Conservation (phyloP, 1,140 invertebrate species). For the Aradophagus sp. region DNA sequence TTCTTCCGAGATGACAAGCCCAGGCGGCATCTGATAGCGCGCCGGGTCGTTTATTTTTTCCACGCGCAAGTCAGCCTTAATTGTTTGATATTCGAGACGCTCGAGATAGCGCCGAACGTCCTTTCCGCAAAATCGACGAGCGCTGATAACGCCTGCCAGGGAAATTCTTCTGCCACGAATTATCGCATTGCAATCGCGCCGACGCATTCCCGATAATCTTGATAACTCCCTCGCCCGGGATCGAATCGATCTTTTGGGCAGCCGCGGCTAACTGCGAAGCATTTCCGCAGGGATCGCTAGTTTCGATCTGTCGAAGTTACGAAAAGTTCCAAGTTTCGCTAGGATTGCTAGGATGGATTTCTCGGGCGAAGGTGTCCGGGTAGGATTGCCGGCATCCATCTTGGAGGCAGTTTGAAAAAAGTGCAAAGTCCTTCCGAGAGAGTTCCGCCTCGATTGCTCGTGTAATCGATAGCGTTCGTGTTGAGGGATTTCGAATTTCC, state of each 20-base stretch:
- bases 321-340: too few species aligned
- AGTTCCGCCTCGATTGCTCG: too few species aligned
- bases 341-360: too few species aligned
- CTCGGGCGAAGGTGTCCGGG: too few species aligned
- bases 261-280: not conserved
- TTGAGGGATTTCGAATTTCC: too few species aligned
- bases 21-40: constrained; percentile 62
- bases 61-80: constrained; percentile 66
- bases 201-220: constrained; percentile 25
- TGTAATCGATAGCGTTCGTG: too few species aligned
- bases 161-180: constrained; percentile 7
- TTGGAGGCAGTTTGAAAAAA: too few species aligned
- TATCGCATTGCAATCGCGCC: constrained; percentile 17
- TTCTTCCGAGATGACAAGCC: constrained; percentile 69
- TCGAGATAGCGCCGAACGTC: constrained; percentile 21
- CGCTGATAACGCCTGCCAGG: constrained; percentile 3
- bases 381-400: too few species aligned
- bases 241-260: constrained; percentile 10
- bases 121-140: constrained; percentile 13
- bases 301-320: too few species aligned
- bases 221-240: constrained; percentile 19
- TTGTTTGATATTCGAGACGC: constrained; percentile 63
- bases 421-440: too few species aligned
- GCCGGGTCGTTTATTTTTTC: constrained; percentile 56
- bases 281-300: constrained; percentile 5